phyloP scores from a whole-genome alignment of 35 echinoderm and acorn worm species.

The Heliocidaris erythrogramma region DNA sequence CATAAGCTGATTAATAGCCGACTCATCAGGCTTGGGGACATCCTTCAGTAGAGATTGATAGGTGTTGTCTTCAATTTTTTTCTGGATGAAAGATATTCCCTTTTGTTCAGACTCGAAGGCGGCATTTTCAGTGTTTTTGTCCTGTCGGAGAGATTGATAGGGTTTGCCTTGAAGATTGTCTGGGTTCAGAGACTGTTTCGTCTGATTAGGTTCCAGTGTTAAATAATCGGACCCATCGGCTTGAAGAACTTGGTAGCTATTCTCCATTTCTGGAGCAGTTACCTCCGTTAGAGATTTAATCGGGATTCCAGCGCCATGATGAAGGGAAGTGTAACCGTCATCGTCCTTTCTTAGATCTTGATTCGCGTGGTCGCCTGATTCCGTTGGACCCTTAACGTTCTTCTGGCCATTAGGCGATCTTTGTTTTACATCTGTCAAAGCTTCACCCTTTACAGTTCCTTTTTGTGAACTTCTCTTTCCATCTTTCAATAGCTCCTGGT shows the following conservation, averaged over 20 bases:
- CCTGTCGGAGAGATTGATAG: not conserved
- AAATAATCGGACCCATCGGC: not conserved
- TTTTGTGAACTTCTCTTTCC: not conserved
- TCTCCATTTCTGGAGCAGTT: not conserved
- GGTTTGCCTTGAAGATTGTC: not conserved
- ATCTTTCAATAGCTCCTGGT: not conserved
- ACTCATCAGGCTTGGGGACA: not conserved
- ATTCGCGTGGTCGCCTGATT: not conserved
- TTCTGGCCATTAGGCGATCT: not conserved
- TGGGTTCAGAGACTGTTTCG: not conserved
- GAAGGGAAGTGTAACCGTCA: not conserved
- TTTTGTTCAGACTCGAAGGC: not conserved
- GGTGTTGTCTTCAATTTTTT: not conserved
- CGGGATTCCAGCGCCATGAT: not conserved
- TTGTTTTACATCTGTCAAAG: not conserved
- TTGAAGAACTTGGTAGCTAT: slow-evolving; percentile 12
- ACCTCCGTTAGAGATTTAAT: not conserved
- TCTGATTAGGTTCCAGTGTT: not conserved
- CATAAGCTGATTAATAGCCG: not conserved
- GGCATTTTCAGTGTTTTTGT: not conserved
- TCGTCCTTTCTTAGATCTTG: not conserved
- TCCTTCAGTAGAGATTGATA: not conserved
- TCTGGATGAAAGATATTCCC: not conserved
- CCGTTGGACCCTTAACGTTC: not conserved
- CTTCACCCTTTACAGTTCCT: not conserved